Percentiles rank a stretch among this genome's conserved stretches.
phyloP scores from a whole-genome alignment of 2,888 invertebrate genomes.

The Dioctria linearis region DNA sequence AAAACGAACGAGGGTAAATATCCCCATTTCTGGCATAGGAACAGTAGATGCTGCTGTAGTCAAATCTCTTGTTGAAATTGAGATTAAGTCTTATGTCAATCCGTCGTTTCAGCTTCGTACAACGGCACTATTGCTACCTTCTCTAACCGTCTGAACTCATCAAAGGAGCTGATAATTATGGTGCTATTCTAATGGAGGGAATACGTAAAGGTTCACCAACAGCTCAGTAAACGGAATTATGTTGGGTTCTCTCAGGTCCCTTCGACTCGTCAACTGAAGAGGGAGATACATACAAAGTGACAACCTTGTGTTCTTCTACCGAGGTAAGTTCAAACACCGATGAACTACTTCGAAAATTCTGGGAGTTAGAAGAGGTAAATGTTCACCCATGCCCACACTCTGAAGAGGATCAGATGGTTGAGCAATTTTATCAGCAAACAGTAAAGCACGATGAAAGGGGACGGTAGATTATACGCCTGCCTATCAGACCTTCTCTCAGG shows the following conservation, averaged over 20 bases:
- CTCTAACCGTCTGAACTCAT: background rate
- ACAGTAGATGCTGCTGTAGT: background rate
- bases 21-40: background rate
- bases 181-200: background rate
- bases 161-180: background rate
- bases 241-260: conserved; percentile 3
- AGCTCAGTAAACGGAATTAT: background rate
- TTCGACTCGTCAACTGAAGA: background rate
- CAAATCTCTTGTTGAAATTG: background rate
- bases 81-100: background rate
- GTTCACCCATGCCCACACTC: background rate
- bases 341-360: background rate
- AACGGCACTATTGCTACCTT: background rate
- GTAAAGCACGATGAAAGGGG: background rate
- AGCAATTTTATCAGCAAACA: background rate
- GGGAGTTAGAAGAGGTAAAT: background rate
- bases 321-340: background rate
- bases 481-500: background rate
- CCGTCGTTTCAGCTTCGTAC: background rate
- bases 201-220: background rate
- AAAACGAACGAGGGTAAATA: background rate
- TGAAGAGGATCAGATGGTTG: background rate
- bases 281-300: background rate
- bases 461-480: background rate
- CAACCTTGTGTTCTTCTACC: background rate